Evolutionary conservation across 2,797 vertebrate species (phyloP).

Genomic region (Microctenopoma stevenorrisi): DNA sequence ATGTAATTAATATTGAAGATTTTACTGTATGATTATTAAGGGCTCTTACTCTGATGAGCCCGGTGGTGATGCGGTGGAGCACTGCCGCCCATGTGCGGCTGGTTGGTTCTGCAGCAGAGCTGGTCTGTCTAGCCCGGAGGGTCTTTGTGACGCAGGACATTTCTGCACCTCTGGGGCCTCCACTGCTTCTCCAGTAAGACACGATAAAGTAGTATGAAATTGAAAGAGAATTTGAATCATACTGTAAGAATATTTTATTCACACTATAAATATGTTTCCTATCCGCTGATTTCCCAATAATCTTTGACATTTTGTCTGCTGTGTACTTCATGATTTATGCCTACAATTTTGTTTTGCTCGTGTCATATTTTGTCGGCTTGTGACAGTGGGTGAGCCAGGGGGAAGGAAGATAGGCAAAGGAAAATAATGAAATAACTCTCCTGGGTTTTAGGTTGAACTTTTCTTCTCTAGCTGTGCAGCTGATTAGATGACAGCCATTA

Average conservation of each 20-base stretch:
- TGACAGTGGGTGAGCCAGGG: background rate
- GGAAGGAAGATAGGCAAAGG: background rate
- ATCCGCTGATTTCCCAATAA: background rate
- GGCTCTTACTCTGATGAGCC: constrained; percentile 83
- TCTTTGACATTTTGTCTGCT: background rate
- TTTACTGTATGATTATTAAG: constrained; percentile 68
- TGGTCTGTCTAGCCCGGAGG: constrained; percentile 86
- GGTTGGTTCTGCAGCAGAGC: constrained; percentile 86
- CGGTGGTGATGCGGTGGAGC: constrained; percentile 71
- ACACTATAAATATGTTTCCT: background rate
- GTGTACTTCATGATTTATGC: constrained; percentile 11
- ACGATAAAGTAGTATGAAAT: background rate
- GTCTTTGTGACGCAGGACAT: constrained; percentile 85
- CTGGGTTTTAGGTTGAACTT: constrained; percentile 15
- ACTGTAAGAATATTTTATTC: background rate
- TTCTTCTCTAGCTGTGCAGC: constrained; percentile 7
- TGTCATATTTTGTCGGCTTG: constrained; percentile 16
- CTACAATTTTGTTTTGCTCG: constrained; percentile 20
- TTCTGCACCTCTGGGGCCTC: constrained; percentile 87
- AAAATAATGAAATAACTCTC: constrained; percentile 25
- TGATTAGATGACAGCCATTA: constrained; percentile 44
- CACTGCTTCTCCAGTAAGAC: constrained; percentile 86
- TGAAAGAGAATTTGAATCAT: background rate
- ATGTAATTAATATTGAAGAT: background rate
- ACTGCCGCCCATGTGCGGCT: constrained; percentile 86